Evolutionary conservation across 2,113 vertebrate species (phyloP).

Genomic region (Sinocyclocheilus maitianheensis): DNA sequence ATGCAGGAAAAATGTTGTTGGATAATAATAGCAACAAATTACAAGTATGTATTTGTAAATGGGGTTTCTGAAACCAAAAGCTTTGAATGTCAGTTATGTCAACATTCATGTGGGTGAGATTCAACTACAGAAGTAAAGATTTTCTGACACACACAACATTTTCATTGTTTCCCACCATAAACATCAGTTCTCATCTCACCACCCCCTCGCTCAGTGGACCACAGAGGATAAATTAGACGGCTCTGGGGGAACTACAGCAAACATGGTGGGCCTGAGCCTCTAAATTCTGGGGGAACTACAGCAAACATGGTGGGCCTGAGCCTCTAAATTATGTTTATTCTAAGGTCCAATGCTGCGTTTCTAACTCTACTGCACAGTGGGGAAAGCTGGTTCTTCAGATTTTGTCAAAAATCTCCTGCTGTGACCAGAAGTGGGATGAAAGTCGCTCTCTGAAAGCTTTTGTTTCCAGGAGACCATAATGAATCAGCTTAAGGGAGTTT

Average conservation of each 20-base stretch:
- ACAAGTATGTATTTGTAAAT: background rate
- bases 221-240: slow-evolving; percentile 34
- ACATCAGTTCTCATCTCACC: slow-evolving; percentile 10
- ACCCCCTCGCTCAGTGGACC: slow-evolving; percentile 24
- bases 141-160: slow-evolving; percentile 7
- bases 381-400: background rate
- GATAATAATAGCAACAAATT: background rate
- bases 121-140: slow-evolving; percentile 2
- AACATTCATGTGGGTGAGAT: slow-evolving; percentile 18
- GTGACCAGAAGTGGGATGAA: background rate
- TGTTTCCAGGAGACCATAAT: slow-evolving; percentile 26
- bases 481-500: slow-evolving; percentile 1
- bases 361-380: background rate
- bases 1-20: background rate
- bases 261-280: too few species aligned
- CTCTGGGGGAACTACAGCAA: too few species aligned
- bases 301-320: slow-evolving; percentile 38
- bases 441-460: background rate
- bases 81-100: background rate
- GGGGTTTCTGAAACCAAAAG: slow-evolving; percentile 17
- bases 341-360: background rate
- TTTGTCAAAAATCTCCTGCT: background rate
- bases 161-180: slow-evolving; percentile 13
- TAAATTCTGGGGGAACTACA: slow-evolving; percentile 32
- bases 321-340: slow-evolving; percentile 33